Evolutionary conservation across 2,797 vertebrate genomes (phyloP), one percentile per base, ranked within the genome.

Genomic region (Sylvilagus floridanus): DNA sequence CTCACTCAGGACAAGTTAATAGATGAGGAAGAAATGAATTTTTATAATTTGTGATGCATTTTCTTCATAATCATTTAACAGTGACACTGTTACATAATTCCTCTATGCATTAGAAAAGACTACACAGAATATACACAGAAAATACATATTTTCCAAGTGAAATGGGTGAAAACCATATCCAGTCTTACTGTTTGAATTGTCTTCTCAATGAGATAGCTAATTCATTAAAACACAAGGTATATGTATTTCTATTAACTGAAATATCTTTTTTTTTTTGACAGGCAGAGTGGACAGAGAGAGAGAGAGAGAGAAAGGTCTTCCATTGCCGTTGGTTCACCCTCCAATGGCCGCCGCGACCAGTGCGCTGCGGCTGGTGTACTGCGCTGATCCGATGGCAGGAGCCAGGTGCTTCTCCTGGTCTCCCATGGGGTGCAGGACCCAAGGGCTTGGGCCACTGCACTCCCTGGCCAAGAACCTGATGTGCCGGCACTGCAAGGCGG

Each of bases 61-160:
- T 94, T 94, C 73, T 95, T 73, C 26, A 47, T 92, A 42, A 92
- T 83, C 30, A 75, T 50, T 84, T 66, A 81, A 1, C 79, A 87
- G 94, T 91, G 78, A 71, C 12, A 76, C 10, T 54, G 19, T 5
- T 90, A 73, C 12, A 78, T 2, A 84, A 75, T 21, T 60, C 71
- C 35, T 92, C 9, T 22, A 95, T 14, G 12, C 11, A 62, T 73
- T 78, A 62, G 69, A 83, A 75, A 37, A 76, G 13, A 28, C n/a
- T 75, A 35, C 4, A 4, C 8, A 57, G 1, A 5, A 65, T 76
- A 28, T 28, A 84, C n/a, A 84, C n/a, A 77, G 52, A 92, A 96
- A 62, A 54, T 62, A 50, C 54, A 62, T 52, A 76, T 95, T 71
- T 81, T 63, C 87, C 37, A 2, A 54, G 42, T 62, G 37, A 86